Base-by-base conservation (phyloP, 1,140 invertebrate genomes). In the Drosophila saltans region DNA sequence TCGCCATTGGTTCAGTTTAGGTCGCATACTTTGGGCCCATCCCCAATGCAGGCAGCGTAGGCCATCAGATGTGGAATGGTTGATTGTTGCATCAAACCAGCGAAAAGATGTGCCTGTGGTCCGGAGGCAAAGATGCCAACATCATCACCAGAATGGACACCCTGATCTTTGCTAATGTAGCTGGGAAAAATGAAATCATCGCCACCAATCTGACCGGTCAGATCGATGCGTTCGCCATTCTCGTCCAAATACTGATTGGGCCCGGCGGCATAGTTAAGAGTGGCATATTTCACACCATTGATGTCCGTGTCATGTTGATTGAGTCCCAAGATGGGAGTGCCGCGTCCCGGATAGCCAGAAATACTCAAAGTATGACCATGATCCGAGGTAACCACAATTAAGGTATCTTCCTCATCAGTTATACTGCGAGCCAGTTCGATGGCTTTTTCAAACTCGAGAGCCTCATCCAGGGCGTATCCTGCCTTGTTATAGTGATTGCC, bases 51-150 rank as follows among this genome's bases (percentile, higher is more conserved):
- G 0, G 93, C 92, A 0, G 95, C 94, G 70, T 95, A 95, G 2
- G 95, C 95, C 82, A 97, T 94, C 24, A 95, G 94, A 84, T 97
- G 96, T 30, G 96, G 94, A 16, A 97, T 95, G 76, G 96, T 95
- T 86, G 94, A 95, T 91, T 97, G 96, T 74, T 97, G 96, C 89
- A 96, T 95, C 1, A 95, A 94, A n/a, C 96, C 96, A 26, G 94
- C 93, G 66, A 97, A 94, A 2, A 97, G 92, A 82, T 97, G 95
- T 4, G 69, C 72, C 40, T 89, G 84, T 0, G 97, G 96, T 4
- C 92, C 92, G 1, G 81, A 92, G 0, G 95, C 94, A 86, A 94
- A 95, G 8, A 96, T 93, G 1, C 93, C 94, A 0, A 96, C 95
- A 81, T 96, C 95, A 43, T 96, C 95, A 0, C 95, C 95, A 0